phyloP scores from a whole-genome alignment of 2,797 vertebrate genomes.

The Alcedo quadribrachys region DNA sequence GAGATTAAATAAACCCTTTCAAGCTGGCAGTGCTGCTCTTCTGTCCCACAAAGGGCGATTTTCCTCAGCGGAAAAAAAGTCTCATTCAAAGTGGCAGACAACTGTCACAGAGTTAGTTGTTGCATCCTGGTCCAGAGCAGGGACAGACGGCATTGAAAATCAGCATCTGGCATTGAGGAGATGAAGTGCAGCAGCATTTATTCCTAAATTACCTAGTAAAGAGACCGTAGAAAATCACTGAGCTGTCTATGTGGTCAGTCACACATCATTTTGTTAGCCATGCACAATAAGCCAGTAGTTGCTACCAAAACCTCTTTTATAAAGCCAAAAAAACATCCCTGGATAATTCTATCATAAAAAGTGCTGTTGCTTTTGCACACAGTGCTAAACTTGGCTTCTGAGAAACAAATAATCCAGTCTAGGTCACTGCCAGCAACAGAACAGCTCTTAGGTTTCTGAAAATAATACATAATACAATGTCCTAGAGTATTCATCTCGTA shows the following conservation, averaged over 20 bases:
- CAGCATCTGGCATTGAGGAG: not conserved
- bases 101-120: constrained; percentile 5
- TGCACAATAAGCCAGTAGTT: not conserved
- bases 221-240: not conserved
- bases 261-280: not conserved
- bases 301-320: not conserved
- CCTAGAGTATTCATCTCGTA: not conserved
- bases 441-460: not conserved
- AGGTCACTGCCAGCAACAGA: not conserved
- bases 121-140: not conserved
- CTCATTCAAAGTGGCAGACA: constrained; percentile 17
- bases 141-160: constrained; percentile 8
- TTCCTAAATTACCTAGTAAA: not conserved
- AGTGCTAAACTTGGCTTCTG: not conserved
- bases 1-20: constrained; percentile 14
- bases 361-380: not conserved
- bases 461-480: not conserved
- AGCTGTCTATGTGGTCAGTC: accelerated
- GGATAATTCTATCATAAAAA: not conserved
- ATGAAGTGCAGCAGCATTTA: not conserved
- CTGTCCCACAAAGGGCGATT: constrained; percentile 46
- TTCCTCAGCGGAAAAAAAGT: not conserved
- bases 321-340: not conserved
- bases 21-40: not conserved
- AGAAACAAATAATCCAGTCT: not conserved